Base-by-base conservation (phyloP, 2,888 invertebrate genomes). In the Pterobdella sp. region DNA sequence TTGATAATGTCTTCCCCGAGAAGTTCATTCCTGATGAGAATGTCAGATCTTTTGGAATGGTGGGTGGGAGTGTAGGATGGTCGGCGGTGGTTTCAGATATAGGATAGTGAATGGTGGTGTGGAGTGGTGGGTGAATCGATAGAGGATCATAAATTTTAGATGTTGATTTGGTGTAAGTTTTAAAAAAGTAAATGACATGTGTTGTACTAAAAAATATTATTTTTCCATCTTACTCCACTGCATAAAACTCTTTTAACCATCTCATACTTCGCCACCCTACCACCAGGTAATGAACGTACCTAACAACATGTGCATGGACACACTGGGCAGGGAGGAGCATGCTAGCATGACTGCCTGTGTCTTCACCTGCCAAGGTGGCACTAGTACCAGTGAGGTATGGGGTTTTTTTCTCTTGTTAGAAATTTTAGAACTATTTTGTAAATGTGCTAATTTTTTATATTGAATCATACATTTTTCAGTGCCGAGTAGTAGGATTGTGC, bases 11-110 rank as follows among this genome's bases (percentile, higher is more conserved):
- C 2, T 92, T 92, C 83, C 90, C 89, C 31, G 91, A 93, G 82
- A 94, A 94, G 84, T 95, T 92, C 81, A 88, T 94, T 68, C 90
- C 91, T 0, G 91, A 91, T 67, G 87, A 90, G 79, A 88, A 92
- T 81, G 90, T 91, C 0, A 84, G 86, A 69, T 89, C 87, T 0
- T 91, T 89, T 81, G 94, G 94, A 52, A 76, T 76, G 75, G 78
- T 78, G 34, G 68, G 78, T 78, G 36, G 73, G 72, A 29, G 22
- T 0, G 32, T 34, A 32, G 10, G 42, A 18, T 73, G 32, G 31
- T 29, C 10, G 18, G n/a, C 31, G 1, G 1, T 60, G 18, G 26
- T 1, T 72, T 60, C 32, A 26, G n/a, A 26, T 10, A 26, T 4
- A 42, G 42, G 42, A 42, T 14, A 18, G 42, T 67, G 67, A 32